Evolutionary conservation across 2,888 invertebrate genomes (phyloP).

Genomic region (Catocala nupta): DNA sequence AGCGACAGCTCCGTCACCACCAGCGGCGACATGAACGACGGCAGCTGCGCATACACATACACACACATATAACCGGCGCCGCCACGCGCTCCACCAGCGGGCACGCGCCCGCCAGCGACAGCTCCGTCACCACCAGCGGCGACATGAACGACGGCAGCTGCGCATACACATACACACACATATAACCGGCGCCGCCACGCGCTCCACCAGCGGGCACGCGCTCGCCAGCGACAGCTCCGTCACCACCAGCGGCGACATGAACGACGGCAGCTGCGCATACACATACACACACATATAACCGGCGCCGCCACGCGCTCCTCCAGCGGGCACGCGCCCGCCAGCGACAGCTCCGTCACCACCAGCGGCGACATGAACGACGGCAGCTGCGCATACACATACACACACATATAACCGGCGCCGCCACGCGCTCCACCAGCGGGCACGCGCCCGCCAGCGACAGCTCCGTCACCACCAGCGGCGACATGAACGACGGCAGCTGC

Average conservation of each 20-base stretch:
- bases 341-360: conserved; percentile 91
- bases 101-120: conserved; percentile 91
- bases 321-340: conserved; percentile 90
- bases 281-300: conserved; percentile 20
- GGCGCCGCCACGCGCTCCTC: conserved; percentile 89
- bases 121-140: conserved; percentile 91
- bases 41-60: conserved; percentile 83
- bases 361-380: conserved; percentile 96
- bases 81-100: conserved; percentile 89
- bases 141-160: conserved; percentile 95
- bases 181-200: conserved; percentile 89
- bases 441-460: too few relatives aligned
- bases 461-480: too few relatives aligned
- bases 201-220: conserved; percentile 89
- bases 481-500: too few relatives aligned
- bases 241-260: conserved; percentile 94
- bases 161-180: conserved; percentile 13
- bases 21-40: conserved; percentile 95
- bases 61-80: conserved; percentile 78
- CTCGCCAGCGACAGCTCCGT: conserved; percentile 92
- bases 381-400: conserved; percentile 73
- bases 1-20: conserved; percentile 92
- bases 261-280: conserved; percentile 90
- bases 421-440: too few relatives aligned
- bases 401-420: too few relatives aligned